A percentile compares a stretch with the other conserved stretches of the same genome.
phyloP scores from a whole-genome alignment of 2,888 invertebrate genomes.

The Apamea sordens region DNA sequence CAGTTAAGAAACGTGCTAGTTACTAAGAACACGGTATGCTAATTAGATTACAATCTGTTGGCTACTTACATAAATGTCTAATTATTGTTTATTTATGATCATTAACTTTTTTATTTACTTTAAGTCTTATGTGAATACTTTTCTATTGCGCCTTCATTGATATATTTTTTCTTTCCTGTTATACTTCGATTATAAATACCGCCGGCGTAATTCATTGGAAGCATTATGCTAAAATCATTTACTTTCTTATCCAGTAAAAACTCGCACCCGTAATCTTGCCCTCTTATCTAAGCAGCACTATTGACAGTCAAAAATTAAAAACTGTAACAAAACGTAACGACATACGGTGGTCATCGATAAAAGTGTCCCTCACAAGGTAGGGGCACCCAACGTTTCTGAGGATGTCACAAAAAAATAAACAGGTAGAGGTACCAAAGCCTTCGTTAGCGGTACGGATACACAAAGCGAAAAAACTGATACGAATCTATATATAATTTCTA shows the following conservation, averaged over 20 bases:
- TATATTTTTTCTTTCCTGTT: background rate
- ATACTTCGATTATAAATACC: background rate
- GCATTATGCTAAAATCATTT: background rate
- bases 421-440: slow-evolving; percentile 80
- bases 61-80: slow-evolving; percentile 37
- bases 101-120: slow-evolving; percentile 15
- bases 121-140: background rate
- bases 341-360: slow-evolving; percentile 87
- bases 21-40: slow-evolving; percentile 23
- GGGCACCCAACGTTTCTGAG: slow-evolving; percentile 75
- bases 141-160: background rate
- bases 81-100: slow-evolving; percentile 31
- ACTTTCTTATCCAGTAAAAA: background rate
- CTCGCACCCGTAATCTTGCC: slow-evolving; percentile 18
- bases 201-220: background rate
- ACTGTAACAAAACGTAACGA: slow-evolving; percentile 80
- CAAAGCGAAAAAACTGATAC: slow-evolving; percentile 86
- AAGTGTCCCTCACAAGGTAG: slow-evolving; percentile 82
- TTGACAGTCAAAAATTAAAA: slow-evolving; percentile 72
- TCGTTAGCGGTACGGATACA: slow-evolving; percentile 87
- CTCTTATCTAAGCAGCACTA: slow-evolving; percentile 46
- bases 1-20: slow-evolving; percentile 13
- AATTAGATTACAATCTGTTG: slow-evolving; percentile 26
- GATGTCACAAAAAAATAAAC: slow-evolving; percentile 82
- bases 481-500: slow-evolving; percentile 86